phyloP scores from a whole-genome alignment of 2,888 invertebrate genomes.

The Drosophila quinaria region DNA sequence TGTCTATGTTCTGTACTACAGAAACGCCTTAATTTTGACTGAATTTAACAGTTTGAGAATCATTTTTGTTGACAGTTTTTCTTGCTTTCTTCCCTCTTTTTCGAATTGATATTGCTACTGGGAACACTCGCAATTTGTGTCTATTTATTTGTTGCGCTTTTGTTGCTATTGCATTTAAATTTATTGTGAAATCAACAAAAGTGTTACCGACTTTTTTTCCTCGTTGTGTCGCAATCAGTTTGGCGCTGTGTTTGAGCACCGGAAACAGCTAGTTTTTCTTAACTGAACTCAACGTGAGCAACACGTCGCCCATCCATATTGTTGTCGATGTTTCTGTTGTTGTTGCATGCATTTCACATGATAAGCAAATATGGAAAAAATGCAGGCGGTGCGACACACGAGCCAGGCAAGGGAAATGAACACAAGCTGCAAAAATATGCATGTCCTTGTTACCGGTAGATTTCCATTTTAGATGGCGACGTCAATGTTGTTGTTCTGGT shows the following conservation, averaged over 20 bases:
- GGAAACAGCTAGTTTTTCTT: constrained; percentile 77
- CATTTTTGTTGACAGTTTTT: background rate
- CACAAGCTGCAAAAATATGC: constrained; percentile 65
- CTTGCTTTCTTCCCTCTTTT: background rate
- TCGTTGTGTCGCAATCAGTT: constrained; percentile 65
- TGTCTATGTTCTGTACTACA: constrained; percentile 20
- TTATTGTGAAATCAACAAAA: constrained; percentile 61
- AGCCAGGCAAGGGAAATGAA: constrained; percentile 59
- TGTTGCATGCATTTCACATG: constrained; percentile 71
- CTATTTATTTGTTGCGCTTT: constrained; percentile 54
- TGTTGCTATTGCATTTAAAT: constrained; percentile 65
- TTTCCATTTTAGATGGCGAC: constrained; percentile 77
- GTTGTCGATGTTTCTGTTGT: constrained; percentile 25
- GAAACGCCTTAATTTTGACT: constrained; percentile 5
- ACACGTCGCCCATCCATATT: constrained; percentile 66
- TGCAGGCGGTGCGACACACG: constrained; percentile 22
- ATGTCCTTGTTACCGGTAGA: constrained; percentile 77
- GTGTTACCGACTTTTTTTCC: constrained; percentile 35
- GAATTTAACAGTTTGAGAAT: background rate
- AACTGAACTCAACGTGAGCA: constrained; percentile 53
- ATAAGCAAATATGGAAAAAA: constrained; percentile 69
- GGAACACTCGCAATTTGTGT: constrained; percentile 30
- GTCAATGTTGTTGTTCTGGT: constrained; percentile 40
- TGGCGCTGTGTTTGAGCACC: constrained; percentile 68
- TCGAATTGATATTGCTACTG: background rate